These are phyloP conservation scores for Neostethus bicornis DNA, from an alignment of 2,797 vertebrate genomes.

Conservation along the genomic window DNA sequence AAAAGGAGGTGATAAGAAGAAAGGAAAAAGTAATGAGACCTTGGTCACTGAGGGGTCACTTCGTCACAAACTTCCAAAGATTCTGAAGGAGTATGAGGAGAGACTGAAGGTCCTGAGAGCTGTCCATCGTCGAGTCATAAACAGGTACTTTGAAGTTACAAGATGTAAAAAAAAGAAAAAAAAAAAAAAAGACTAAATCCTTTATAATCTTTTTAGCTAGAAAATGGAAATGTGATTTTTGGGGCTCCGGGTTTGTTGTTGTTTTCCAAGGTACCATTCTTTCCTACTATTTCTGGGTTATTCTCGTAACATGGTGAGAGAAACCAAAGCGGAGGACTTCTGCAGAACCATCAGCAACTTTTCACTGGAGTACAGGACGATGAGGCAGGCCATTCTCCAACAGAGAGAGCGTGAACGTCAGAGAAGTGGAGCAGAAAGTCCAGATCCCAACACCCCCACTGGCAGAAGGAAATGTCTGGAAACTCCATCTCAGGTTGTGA, in stretches of 20 bases:
- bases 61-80: constrained; percentile 62
- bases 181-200: no score
- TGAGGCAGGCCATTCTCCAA: constrained; percentile 62
- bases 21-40: constrained; percentile 25
- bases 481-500: constrained; percentile 47
- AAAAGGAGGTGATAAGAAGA: constrained; percentile 45
- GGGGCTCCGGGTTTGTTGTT: not conserved
- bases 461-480: constrained; percentile 46
- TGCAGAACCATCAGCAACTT: constrained; percentile 82
- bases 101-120: constrained; percentile 77
- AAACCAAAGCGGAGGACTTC: constrained; percentile 75
- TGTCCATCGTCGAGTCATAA: constrained; percentile 79
- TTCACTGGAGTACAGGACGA: constrained; percentile 78
- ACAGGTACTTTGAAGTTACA: constrained; percentile 66
- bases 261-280: constrained; percentile 76
- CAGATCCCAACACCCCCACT: constrained; percentile 21
- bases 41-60: constrained; percentile 29
- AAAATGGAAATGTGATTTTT: not conserved
- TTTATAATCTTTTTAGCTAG: not conserved
- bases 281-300: constrained; percentile 85
- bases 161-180: not conserved
- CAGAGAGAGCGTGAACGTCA: constrained; percentile 68
- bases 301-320: constrained; percentile 68
- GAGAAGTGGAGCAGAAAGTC: constrained; percentile 31
- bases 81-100: constrained; percentile 79